Percentiles rank a stretch among this genome's conserved stretches.
These are phyloP conservation scores for Cinclus cinclus DNA, from an alignment of 2,113 vertebrate species.

Conservation along the genomic window DNA sequence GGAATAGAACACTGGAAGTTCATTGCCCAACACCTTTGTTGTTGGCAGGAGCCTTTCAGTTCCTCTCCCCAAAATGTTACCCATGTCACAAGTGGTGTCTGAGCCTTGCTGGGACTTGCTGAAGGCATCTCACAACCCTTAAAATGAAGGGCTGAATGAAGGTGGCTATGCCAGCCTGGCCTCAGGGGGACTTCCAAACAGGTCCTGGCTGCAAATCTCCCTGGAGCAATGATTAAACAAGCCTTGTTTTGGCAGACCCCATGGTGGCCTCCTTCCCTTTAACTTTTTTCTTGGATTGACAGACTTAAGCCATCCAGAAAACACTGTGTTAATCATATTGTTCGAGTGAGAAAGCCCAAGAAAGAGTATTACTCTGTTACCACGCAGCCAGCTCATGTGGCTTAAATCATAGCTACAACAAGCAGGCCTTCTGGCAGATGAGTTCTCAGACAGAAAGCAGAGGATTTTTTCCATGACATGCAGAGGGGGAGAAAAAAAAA, in stretches of 20 bases:
- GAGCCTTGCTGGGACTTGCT: neutral
- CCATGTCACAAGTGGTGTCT: accelerated
- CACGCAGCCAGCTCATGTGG: slow-evolving; percentile 18
- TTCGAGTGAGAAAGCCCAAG: neutral
- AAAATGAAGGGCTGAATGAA: neutral
- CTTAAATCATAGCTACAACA: slow-evolving; percentile 19
- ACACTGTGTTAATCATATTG: neutral
- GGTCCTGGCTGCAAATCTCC: neutral
- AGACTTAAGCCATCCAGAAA: neutral
- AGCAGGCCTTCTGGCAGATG: neutral
- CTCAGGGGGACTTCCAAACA: accelerated
- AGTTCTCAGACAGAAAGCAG: neutral
- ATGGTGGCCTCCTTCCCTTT: neutral
- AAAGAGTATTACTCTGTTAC: neutral
- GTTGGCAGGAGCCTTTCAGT: neutral
- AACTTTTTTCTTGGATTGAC: neutral
- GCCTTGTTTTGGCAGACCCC: neutral
- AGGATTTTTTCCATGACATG: neutral
- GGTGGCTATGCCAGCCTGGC: accelerated
- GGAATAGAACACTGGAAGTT: neutral
- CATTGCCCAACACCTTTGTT: neutral
- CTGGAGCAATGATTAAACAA: neutral
- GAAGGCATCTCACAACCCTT: neutral
- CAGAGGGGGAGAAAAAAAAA: neutral
- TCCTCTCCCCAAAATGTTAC: neutral